Evolutionary conservation across 2,888 invertebrate genomes (phyloP).

Genomic region (Melangyna quadrimaculata): DNA sequence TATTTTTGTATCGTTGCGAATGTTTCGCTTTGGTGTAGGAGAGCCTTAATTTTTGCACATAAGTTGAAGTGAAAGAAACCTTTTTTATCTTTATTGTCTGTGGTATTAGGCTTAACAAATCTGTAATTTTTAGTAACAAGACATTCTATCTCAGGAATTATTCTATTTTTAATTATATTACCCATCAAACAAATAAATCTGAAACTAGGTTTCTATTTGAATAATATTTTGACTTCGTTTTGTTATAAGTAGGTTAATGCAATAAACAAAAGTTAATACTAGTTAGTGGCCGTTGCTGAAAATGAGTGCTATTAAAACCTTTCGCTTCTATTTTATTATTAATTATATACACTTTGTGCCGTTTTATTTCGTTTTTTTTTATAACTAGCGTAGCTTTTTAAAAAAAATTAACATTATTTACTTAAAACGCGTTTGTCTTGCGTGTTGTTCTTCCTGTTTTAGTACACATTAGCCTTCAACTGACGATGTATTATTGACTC

Average conservation of each 20-base stretch:
- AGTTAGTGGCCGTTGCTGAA: neutral
- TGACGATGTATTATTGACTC: constrained; percentile 50
- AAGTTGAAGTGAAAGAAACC: too few relatives aligned
- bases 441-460: neutral
- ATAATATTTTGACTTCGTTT: neutral
- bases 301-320: neutral
- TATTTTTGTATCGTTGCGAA: too few relatives aligned
- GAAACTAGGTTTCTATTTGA: neutral
- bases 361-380: neutral
- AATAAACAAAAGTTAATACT: neutral
- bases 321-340: neutral
- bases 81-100: too few relatives aligned
- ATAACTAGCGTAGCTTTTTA: neutral
- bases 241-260: neutral
- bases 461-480: constrained; percentile 35
- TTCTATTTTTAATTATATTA: neutral
- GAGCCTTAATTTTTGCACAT: too few relatives aligned
- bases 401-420: neutral
- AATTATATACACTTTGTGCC: neutral
- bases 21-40: too few relatives aligned
- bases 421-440: neutral
- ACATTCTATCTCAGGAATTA: neutral
- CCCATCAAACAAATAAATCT: neutral
- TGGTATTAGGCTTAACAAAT: too few relatives aligned
- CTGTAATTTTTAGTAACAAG: too few relatives aligned